A percentile compares a stretch with the other conserved stretches of the same genome.
phyloP scores from a whole-genome alignment of 2,797 vertebrate genomes.

The Discoglossus pictus region DNA sequence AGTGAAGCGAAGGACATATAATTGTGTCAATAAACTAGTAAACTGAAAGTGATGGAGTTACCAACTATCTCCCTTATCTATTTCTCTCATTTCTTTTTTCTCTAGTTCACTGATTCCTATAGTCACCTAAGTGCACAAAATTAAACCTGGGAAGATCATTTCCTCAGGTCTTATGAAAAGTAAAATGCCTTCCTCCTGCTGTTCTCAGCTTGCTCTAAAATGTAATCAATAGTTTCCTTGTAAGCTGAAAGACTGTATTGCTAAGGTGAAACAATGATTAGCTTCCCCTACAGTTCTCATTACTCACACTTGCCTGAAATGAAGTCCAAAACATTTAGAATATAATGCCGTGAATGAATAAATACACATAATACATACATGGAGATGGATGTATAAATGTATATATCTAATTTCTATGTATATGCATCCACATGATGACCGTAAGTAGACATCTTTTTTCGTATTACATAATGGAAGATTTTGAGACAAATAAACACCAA shows the following conservation, averaged over 20 bases:
- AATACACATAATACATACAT: too few relatives aligned
- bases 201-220: slow-evolving; percentile 15
- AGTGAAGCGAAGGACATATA: background rate
- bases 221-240: slow-evolving; percentile 41
- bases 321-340: too few relatives aligned
- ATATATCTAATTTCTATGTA: too few relatives aligned
- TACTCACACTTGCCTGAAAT: too few relatives aligned
- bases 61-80: background rate
- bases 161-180: slow-evolving; percentile 7
- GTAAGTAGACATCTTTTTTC: too few relatives aligned
- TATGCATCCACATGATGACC: too few relatives aligned
- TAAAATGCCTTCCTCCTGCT: slow-evolving; percentile 22
- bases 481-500: too few relatives aligned
- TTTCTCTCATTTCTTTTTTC: slow-evolving; percentile 34
- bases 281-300: too few relatives aligned
- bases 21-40: slow-evolving; percentile 12
- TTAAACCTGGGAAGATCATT: slow-evolving; percentile 8
- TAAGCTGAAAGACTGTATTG: slow-evolving; percentile 26
- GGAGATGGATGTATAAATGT: too few relatives aligned
- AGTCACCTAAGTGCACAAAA: slow-evolving; percentile 26
- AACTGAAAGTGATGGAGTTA: background rate
- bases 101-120: slow-evolving; percentile 36
- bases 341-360: too few relatives aligned
- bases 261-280: slow-evolving; percentile 9
- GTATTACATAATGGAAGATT: too few relatives aligned